Percentiles rank a stretch among this genome's conserved stretches.
Evolutionary conservation across 2,113 vertebrate species (phyloP).

Genomic region (Eonycteris spelaea): DNA sequence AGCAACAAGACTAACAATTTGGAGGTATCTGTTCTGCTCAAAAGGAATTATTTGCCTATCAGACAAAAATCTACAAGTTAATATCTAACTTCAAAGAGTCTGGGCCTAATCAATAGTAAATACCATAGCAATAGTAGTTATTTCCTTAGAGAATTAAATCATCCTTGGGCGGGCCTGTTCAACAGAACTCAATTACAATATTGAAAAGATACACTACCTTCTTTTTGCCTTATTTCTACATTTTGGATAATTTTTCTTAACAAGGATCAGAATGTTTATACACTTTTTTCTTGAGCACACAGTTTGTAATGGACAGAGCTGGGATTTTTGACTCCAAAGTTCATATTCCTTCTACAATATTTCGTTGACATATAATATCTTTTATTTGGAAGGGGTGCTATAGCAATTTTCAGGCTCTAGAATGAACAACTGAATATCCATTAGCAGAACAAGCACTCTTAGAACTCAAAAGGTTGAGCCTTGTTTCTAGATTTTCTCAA

Average conservation of each 20-base stretch:
- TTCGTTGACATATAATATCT: background rate
- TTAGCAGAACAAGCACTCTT: background rate
- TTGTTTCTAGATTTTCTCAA: background rate
- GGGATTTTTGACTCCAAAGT: background rate
- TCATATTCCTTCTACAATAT: background rate
- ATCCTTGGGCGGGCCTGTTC: background rate
- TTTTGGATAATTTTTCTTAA: background rate
- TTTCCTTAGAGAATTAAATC: background rate
- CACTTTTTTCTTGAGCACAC: background rate
- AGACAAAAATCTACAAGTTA: background rate
- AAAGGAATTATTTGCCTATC: background rate
- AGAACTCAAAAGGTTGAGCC: background rate
- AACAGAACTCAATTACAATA: background rate
- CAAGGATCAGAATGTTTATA: background rate
- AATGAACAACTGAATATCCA: background rate
- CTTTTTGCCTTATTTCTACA: background rate
- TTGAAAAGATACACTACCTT: background rate
- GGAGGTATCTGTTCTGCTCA: background rate
- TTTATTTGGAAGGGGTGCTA: background rate
- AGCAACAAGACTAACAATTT: background rate
- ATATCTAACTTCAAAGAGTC: background rate
- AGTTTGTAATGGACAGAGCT: background rate
- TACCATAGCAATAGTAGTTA: background rate
- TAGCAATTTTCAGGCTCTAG: background rate
- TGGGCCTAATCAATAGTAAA: background rate